phyloP scores from a whole-genome alignment of 2,113 vertebrate species.

The Sander vitreus region DNA sequence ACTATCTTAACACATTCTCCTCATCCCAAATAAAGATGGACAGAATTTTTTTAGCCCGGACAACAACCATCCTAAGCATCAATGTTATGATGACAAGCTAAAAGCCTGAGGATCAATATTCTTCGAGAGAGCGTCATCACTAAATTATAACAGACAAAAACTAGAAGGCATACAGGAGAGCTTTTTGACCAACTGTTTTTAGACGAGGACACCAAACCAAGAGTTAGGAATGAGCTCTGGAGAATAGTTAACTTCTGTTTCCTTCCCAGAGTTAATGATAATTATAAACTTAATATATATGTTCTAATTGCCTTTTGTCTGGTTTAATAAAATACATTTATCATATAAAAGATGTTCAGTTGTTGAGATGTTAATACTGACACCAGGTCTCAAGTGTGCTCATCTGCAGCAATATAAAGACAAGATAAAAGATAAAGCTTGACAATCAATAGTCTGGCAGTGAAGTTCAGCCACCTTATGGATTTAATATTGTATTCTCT shows the following conservation, averaged over 20 bases:
- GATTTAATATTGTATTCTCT: slow-evolving; percentile 71
- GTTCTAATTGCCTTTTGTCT: neutral
- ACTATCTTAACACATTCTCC: neutral
- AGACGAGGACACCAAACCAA: neutral
- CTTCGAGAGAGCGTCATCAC: neutral
- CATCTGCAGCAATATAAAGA: slow-evolving; percentile 48
- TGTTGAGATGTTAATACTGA: slow-evolving; percentile 18
- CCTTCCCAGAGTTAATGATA: neutral
- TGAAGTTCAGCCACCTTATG: slow-evolving; percentile 63
- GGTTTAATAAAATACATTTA: neutral
- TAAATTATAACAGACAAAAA: slow-evolving; percentile 10
- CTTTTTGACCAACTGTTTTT: neutral
- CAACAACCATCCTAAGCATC: slow-evolving; percentile 11
- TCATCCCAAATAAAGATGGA: slow-evolving; percentile 1
- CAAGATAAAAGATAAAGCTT: slow-evolving; percentile 53
- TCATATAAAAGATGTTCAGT: neutral
- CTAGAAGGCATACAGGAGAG: neutral
- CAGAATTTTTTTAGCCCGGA: neutral
- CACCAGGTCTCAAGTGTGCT: slow-evolving; percentile 28
- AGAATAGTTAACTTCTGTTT: neutral
- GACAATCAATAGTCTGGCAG: slow-evolving; percentile 61
- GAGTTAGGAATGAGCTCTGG: neutral
- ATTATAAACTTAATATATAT: neutral
- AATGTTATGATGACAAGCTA: slow-evolving; percentile 14
- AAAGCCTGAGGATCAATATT: slow-evolving; percentile 44